Evolutionary conservation across 2,888 invertebrate species (phyloP).

Genomic region (Pyrrhia umbra): DNA sequence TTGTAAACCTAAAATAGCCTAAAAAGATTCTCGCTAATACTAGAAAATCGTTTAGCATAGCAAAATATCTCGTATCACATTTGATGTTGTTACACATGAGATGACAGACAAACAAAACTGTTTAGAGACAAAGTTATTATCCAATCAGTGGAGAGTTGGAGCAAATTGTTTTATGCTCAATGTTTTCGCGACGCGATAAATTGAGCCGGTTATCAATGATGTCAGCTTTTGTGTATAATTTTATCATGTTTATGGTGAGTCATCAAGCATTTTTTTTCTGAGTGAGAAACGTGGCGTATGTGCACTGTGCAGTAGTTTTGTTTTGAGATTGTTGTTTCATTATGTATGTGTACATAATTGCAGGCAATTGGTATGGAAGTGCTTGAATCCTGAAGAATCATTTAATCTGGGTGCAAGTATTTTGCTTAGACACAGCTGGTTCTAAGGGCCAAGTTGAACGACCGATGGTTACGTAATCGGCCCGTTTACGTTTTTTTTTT

Average conservation of each 20-base stretch:
- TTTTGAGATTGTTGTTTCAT: constrained; percentile 3
- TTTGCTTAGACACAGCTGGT: too few species aligned
- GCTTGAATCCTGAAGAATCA: too few species aligned
- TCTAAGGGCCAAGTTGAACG: too few species aligned
- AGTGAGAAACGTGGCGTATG: constrained; percentile 11
- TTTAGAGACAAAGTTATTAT: constrained; percentile 64
- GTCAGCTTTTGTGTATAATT: constrained; percentile 59
- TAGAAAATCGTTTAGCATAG: background rate
- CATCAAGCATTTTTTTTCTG: constrained; percentile 38
- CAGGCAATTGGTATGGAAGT: too few species aligned
- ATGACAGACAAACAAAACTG: constrained; percentile 56
- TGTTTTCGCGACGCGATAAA: constrained; percentile 58
- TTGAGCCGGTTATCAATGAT: constrained; percentile 59
- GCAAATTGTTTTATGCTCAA: constrained; percentile 56
- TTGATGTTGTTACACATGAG: constrained; percentile 41
- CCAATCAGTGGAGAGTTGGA: constrained; percentile 61
- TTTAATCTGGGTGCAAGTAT: too few species aligned
- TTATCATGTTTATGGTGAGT: constrained; percentile 50
- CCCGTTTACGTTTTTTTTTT: too few species aligned
- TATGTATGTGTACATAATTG: background rate
- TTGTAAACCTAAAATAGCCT: background rate
- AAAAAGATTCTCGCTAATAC: background rate
- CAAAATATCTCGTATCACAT: constrained; percentile 37
- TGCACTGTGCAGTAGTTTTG: too few species aligned
- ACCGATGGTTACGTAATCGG: too few species aligned